Base-by-base conservation (phyloP, 1,140 invertebrate species). In the Listronotus bonariensis region DNA sequence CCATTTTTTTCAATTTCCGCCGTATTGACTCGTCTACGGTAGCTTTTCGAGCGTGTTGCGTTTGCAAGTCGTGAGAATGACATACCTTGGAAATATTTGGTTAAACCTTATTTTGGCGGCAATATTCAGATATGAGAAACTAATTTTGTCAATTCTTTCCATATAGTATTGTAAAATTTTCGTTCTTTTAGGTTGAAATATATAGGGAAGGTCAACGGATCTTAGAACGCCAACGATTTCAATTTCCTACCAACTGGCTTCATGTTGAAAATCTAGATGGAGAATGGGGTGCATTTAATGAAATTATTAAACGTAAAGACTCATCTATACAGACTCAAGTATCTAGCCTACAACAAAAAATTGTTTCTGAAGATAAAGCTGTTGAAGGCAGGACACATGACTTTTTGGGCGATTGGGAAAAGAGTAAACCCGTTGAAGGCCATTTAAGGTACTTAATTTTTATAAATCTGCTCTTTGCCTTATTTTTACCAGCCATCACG, bases 231-330 rank as follows among this genome's bases (percentile, higher is more conserved):
- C 97, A 99, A 77, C 86, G 87, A 62, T 99, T 99, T 86, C 96
- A 99, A 80, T 99, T 99, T 98, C 86, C 96, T 97, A 80, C 98
- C 99, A 80, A 97, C 97, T 99, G 98, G 98, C 81, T 99, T 18
- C 97, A 99, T 76, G 96, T 98, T 46, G 98, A 99, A 78, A 98
- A 99, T 76, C 93, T 99, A 68, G 97, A 99, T 80, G 97, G 97
- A 1, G 98, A 99, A 86, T 99, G 98, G 98, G 92, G 93, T 53
- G 97, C 98, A 0, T 98, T 99, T 75, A 97, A 95, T 79, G 97
- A 99, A 82, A 99, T 99, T 54, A 96, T 99, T 74, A 95, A 96
- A 74, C 86, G 97, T 20, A 99, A 99, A 80, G 97, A 99, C 79
- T 91, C 92, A 0, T 95, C 94, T 43, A 99, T 99, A 74, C 97